Evolutionary conservation across 2,113 vertebrate genomes (phyloP), one percentile per base, ranked within the genome.

Genomic region (Corvus moneduloides): DNA sequence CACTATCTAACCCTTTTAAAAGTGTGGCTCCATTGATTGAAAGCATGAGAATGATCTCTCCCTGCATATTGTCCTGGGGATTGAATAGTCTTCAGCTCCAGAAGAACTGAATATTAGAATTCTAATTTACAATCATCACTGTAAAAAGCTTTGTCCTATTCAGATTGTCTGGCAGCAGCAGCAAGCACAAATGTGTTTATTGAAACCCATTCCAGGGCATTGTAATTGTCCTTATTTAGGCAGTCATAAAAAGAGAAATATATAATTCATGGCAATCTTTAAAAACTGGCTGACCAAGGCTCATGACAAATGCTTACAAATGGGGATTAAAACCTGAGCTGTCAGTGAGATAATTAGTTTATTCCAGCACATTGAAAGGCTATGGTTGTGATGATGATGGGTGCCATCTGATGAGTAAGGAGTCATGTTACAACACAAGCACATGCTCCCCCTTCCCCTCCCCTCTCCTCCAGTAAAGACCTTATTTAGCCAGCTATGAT

Each of bases 321-420:
- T 89, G 78, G 46, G 39, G 52, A 94, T 96, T 94, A 94, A 96
- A 96, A 96, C 95, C 84, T 94, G 81, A 95, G 58, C 66, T 96
- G 87, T 95, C 93, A 95, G 66, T 68, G 91, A 89, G 93, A 83
- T 95, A 96, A 94, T 97, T 96, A 96, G 89, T 96, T 97, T 97
- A 95, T 96, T 95, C 94, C 84, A 94, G 89, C 66, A 43, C 58
- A 69, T 46, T 94, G 91, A 95, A 94, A 94, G 62, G 49, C 84
- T 81, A 76, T 87, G 93, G 86, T 84, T 93, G 64, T 93, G 92
- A 94, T 64, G 86, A 87, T 92, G 94, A 94, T 95, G 94, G 73
- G 89, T 95, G 86, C 95, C 94, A 94, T 97, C 89, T 89, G 89
- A 97, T 95, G 93, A 97, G 93, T 91, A 89, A 87, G 66, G 89